phyloP scores from a whole-genome alignment of 2,113 vertebrate species.

The Zosterops lateralis region DNA sequence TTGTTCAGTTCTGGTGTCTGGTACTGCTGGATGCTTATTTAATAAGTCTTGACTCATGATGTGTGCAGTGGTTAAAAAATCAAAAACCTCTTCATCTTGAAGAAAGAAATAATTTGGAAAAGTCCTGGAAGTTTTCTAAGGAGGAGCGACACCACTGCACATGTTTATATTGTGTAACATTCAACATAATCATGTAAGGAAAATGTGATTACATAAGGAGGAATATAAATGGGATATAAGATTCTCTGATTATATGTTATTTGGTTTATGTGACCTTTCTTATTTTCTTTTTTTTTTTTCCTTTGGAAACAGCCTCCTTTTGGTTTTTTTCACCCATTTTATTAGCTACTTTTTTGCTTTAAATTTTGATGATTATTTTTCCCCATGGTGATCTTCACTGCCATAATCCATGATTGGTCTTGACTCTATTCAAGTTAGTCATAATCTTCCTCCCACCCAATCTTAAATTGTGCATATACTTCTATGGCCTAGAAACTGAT shows the following conservation, averaged over 20 bases:
- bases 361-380: background rate
- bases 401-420: background rate
- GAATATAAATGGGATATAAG: background rate
- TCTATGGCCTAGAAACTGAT: background rate
- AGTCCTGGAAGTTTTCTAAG: background rate
- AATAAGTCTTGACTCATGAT: background rate
- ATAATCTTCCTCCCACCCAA: background rate
- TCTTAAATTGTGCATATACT: background rate
- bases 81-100: background rate
- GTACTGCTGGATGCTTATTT: background rate
- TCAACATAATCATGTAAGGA: background rate
- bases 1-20: background rate
- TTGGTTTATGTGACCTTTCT: background rate
- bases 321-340: background rate
- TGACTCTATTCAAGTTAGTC: background rate
- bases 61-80: background rate
- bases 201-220: background rate
- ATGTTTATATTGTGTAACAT: background rate
- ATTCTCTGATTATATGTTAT: background rate
- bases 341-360: background rate
- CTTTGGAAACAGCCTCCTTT: background rate
- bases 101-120: background rate
- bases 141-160: background rate
- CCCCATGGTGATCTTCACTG: background rate
- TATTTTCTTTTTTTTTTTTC: background rate